These are phyloP conservation scores for Pachliopta kotzebuea DNA, from an alignment of 2,888 invertebrate genomes.

Conservation along the genomic window DNA sequence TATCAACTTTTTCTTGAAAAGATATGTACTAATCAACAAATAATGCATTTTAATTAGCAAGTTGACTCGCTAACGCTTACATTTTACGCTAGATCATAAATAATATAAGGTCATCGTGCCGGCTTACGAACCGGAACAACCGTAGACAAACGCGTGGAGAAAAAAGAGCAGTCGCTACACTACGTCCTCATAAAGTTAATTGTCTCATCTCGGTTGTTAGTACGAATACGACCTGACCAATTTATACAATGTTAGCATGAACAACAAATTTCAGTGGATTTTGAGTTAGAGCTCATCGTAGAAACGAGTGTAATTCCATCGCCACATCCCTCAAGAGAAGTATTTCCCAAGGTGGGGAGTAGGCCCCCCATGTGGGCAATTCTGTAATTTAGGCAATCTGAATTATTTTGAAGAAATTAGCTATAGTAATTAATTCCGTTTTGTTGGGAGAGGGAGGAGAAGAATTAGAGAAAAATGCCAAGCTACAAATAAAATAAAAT, in stretches of 20 bases:
- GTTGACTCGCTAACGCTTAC: constrained; percentile 38
- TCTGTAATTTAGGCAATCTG: too few species aligned
- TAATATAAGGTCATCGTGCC: constrained; percentile 76
- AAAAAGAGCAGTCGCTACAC: constrained; percentile 62
- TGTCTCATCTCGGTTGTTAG: constrained; percentile 29
- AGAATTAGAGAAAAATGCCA: too few species aligned
- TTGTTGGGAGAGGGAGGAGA: too few species aligned
- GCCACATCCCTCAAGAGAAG: too few species aligned
- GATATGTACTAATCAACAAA: not conserved
- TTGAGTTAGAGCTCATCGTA: not conserved
- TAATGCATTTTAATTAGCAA: constrained; percentile 1
- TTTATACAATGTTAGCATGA: not conserved
- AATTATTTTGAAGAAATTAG: too few species aligned
- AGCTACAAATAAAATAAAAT: too few species aligned
- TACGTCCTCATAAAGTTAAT: constrained; percentile 51
- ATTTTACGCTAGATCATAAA: constrained; percentile 51
- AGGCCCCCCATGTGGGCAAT: too few species aligned
- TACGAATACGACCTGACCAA: not conserved
- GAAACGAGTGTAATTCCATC: too few species aligned
- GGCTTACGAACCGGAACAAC: constrained; percentile 76
- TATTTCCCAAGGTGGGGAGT: too few species aligned
- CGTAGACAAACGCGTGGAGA: constrained; percentile 60
- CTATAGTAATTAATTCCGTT: too few species aligned
- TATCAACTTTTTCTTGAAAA: not conserved
- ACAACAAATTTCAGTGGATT: not conserved